Evolutionary conservation across 2,888 invertebrate genomes (phyloP), one percentile per base, ranked within the genome.

Genomic region (Lypha dubia): DNA sequence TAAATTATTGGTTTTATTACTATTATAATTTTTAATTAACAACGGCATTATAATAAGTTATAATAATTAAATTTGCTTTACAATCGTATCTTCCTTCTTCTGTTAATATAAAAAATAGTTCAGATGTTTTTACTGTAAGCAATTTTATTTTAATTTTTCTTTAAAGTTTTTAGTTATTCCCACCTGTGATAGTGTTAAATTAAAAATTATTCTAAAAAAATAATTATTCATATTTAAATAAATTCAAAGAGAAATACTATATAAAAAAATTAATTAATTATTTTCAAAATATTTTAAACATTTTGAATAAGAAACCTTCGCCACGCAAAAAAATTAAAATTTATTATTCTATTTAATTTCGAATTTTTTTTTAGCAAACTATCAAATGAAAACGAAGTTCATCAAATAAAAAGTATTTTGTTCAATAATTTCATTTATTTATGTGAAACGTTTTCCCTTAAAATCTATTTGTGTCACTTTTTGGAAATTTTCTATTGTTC

Each of bases 181-280:
- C 87, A 90, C 90, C 90, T 90, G 90, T 90, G 90, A 90, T 90
- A 90, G 89, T 88, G 87, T 77, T 60, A 62, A 63, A 63, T 68
- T 73, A 67, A 56, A 71, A 71, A 24, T 65, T 53, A 53, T 79
- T 70, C 24, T 17, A 56, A 24, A 56, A 44, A 67, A 49, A 35
- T 32, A 35, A 32, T 11, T 35, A 63, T 56, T 46, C 56, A 63
- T 49, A n/a, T n/a, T n/a, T n/a, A n/a, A n/a, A n/a, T n/a, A n/a
- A n/a, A n/a, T n/a, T n/a, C n/a, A n/a, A n/a, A n/a, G n/a, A n/a
- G n/a, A n/a, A n/a, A n/a, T n/a, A n/a, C n/a, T n/a, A n/a, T n/a
- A n/a, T n/a, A n/a, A n/a, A n/a, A n/a, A n/a, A n/a, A n/a, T 6
- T 32, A 6, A 32, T 67, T 38, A 56, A 49, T 71, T 65, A 53